Evolutionary conservation across 2,888 invertebrate species (phyloP), one percentile per base, ranked within the genome.

Genomic region (Monochamus alternatus): DNA sequence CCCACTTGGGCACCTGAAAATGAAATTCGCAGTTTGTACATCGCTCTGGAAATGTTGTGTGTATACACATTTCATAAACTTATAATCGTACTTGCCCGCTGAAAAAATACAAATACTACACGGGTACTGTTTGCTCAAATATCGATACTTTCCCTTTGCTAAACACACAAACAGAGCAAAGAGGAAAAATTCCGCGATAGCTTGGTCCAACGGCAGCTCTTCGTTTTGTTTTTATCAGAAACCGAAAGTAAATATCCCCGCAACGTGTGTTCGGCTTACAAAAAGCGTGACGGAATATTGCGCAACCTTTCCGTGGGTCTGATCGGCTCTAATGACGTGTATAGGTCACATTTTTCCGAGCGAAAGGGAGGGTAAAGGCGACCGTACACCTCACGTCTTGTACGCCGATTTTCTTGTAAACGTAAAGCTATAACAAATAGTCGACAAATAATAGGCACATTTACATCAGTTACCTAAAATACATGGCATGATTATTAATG

Each of bases 271-370:
- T 4, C 32, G 4, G 32, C 60, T 38, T 9, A 14, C n/a, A 38
- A 32, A 60, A 60, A 60, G 60, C 31, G 60, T 38, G 60, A 38
- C 32, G 31, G 38, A 32, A 32, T 66, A 14, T 66, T 66, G 66
- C 52, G 66, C 52, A 66, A 52, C 66, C 14, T 66, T 55, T 66
- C 38, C 31, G 51, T 31, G 52, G 32, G 52, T 52, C 51, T 52
- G 52, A 66, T 55, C 66, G 31, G 31, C n/a, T 31, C 10, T 32
- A 66, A 52, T 55, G 51, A 38, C 52, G 66, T 14, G 52, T 55
- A 55, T 55, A 47, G 38, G 66, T 32, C 66, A 31, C 52, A 32
- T 66, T 66, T 52, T 66, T 66, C 66, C 66, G 31, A 8, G 32
- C 51, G 66, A 66, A 52, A 14, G 66, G 47, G 47, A n/a, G 55